Base-by-base conservation (phyloP, 2,888 invertebrate species). In the Nineta flava region DNA sequence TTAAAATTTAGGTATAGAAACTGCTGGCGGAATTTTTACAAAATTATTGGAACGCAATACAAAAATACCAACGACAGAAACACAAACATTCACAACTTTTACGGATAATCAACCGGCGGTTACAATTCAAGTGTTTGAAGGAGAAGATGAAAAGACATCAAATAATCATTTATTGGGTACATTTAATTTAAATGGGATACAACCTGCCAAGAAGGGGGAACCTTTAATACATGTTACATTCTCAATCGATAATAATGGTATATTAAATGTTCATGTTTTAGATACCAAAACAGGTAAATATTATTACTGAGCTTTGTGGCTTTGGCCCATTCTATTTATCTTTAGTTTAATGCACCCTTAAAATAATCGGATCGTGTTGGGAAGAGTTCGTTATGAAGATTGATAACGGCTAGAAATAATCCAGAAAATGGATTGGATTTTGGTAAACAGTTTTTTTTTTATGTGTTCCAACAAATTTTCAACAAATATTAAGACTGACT, bases 341-440 rank as follows among this genome's bases (percentile, higher is more conserved):
- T n/a, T n/a, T n/a, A n/a, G n/a, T n/a, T n/a, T n/a, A n/a, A n/a
- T n/a, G n/a, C n/a, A n/a, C n/a, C n/a, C n/a, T n/a, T n/a, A n/a
- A n/a, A n/a, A n/a, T n/a, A n/a, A n/a, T n/a, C n/a, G n/a, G n/a
- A n/a, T n/a, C n/a, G n/a, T n/a, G n/a, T n/a, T n/a, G n/a, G n/a
- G n/a, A n/a, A n/a, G 81, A 81, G 63, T 86, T 87, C 55, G 81
- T 81, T 50, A 88, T 88, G 55, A 83, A 83, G 62, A 87, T 87
- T 67, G 85, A 88, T 68, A 84, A 81, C 60, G 86, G 87, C 0
- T n/a, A n/a, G n/a, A n/a, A n/a, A n/a, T n/a, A n/a, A n/a, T n/a
- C n/a, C n/a, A n/a, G n/a, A n/a, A n/a, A n/a, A n/a, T n/a, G n/a
- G n/a, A n/a, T n/a, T n/a, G n/a, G n/a, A n/a, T n/a, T n/a, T n/a